phyloP scores from a whole-genome alignment of 2,888 invertebrate species.

The Nudaria mundana region DNA sequence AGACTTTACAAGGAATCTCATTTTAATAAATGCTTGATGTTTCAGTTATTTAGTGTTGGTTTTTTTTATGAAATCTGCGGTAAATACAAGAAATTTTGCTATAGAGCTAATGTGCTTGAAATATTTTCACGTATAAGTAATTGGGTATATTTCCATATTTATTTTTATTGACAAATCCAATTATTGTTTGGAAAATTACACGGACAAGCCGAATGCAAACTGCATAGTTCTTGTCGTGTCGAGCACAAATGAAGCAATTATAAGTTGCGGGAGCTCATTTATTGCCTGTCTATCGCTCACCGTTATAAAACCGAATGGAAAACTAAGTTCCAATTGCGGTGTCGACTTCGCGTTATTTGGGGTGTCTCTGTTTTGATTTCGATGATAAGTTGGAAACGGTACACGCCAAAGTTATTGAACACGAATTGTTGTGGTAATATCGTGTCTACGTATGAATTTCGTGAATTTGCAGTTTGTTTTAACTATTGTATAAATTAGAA shows the following conservation, averaged over 20 bases:
- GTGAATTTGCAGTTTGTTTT: neutral
- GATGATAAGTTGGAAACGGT: conserved; percentile 28
- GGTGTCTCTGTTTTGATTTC: conserved; percentile 42
- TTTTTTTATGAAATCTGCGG: neutral
- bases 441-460: conserved; percentile 12
- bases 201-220: conserved; percentile 52
- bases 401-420: conserved; percentile 28
- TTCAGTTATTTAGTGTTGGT: neutral
- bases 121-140: neutral
- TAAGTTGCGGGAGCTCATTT: conserved; percentile 75
- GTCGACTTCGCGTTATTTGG: conserved; percentile 47
- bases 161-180: conserved; percentile 34
- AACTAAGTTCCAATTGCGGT: conserved; percentile 65
- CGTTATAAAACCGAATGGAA: conserved; percentile 70
- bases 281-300: conserved; percentile 74
- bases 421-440: conserved; percentile 27
- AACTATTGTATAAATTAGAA: too few species aligned
- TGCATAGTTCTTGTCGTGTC: conserved; percentile 48
- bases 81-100: neutral
- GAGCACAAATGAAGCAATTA: conserved; percentile 78
- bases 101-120: neutral
- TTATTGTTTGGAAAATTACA: conserved; percentile 38
- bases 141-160: conserved; percentile 11
- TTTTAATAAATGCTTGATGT: neutral
- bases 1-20: conserved; percentile 2